Evolutionary conservation across 2,888 invertebrate genomes (phyloP), one percentile per base, ranked within the genome.

Genomic region (Molorchus minor): DNA sequence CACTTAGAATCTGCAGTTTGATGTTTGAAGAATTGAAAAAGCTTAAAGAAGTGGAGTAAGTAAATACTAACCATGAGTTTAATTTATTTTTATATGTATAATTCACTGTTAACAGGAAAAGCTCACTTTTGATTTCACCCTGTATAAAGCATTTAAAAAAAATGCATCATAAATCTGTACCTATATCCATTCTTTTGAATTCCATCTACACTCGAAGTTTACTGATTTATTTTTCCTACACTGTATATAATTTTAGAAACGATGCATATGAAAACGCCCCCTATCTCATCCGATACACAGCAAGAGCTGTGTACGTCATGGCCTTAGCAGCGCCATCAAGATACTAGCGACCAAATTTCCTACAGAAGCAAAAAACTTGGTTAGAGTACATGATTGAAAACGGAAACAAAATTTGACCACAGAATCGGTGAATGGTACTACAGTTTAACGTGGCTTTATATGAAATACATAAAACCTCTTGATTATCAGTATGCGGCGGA

Each of bases 401-500:
- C 25, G 25, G n/a, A 38, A 21, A 21, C 36, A 17, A 25, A 17
- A 10, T 67, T 68, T 40, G 51, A 62, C 0, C 58, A 57, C 46
- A 45, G 62, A 15, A 54, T 73, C 3, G 75, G 74, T 1, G 45
- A 58, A 25, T 77, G 77, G 76, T 76, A 72, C 60, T 61, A 62
- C 4, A 62, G 63, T 19, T 61, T 76, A 33, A 67, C 71, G 16
- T 59, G 58, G 61, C 30, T 71, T 17, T 52, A 69, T 53, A 68
- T 67, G 54, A 58, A 47, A 8, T 60, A 68, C 33, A 44, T 70
- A 36, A 45, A 64, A 17, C 54, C 44, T 2, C 30, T 59, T 13
- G 36, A 62, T 43, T 62, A 58, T 53, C 47, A 59, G 10, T 68
- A 85, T 85, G 84, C 84, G 0, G 84, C 83, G 0, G 65, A 79